phyloP scores from a whole-genome alignment of 2,113 vertebrate genomes.

The Neolamprologus sp. region DNA sequence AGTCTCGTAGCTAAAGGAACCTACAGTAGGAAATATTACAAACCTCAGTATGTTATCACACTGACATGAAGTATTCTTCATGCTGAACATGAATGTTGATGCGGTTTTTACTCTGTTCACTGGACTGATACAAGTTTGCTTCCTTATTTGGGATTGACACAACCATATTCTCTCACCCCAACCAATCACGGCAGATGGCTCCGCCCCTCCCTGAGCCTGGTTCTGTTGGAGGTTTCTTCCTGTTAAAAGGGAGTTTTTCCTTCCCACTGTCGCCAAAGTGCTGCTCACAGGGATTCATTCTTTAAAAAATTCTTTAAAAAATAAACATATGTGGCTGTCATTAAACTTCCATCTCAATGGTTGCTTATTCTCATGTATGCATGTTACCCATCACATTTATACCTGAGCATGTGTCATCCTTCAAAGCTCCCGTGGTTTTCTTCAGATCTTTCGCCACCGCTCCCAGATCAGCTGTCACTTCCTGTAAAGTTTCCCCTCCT shows the following conservation, averaged over 20 bases:
- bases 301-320: background rate
- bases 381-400: background rate
- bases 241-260: background rate
- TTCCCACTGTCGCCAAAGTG: background rate
- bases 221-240: fast-evolving
- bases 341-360: background rate
- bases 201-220: background rate
- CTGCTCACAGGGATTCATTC: fast-evolving
- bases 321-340: background rate
- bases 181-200: fast-evolving
- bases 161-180: too few species aligned
- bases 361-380: background rate
- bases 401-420: background rate
- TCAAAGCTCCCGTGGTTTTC: background rate
- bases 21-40: background rate
- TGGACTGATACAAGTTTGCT: background rate
- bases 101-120: background rate
- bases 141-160: background rate
- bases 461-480: background rate
- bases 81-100: background rate
- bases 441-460: background rate
- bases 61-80: fast-evolving
- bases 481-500: background rate
- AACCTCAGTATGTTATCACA: background rate
- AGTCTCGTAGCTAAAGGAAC: background rate